Evolutionary conservation across 2,888 invertebrate genomes (phyloP), one percentile per base, ranked within the genome.

Genomic region (Odontocerum albicorne): DNA sequence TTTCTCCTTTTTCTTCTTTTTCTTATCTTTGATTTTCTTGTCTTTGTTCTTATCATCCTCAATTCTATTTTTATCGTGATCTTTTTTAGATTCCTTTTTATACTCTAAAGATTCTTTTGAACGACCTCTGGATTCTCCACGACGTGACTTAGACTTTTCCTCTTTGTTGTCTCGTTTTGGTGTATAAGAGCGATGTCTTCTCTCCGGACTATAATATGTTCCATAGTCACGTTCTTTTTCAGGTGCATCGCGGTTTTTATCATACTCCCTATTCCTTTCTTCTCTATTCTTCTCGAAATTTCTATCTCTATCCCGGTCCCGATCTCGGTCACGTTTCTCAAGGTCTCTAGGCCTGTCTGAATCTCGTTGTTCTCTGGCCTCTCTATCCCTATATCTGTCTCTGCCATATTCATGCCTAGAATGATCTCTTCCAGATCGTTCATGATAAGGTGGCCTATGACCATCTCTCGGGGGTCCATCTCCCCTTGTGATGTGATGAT

Each of bases 11-110:
- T 77, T 80, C 63, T 74, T 80, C 69, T 68, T 69, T 64, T 65
- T 70, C 64, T 65, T 68, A 57, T 72, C 72, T 66, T 74, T 68
- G 21, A 64, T 67, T 68, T 73, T 65, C 61, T 72, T 73, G 57
- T 77, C 70, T 66, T 73, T 76, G 62, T 70, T 72, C 58, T 81
- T 82, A 36, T 80, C 80, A 62, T 80, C 72, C 59, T 73, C 77
- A n/a, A 69, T 59, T 65, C 68, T 64, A 68, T 69, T 55, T 68
- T 71, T 49, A 64, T 64, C 63, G 60, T 66, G 66, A 61, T 71
- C 67, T 60, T 68, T 64, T 64, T 68, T 67, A 49, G 65, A 66
- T 43, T 62, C 65, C 59, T 66, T 68, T 60, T 66, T 66, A 57
- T 68, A 62, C 60, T 64, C 61, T 49, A 57, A 49, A 16, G 76